Conservation (phyloP, 2,113 vertebrate genomes). For the Petromus typicus region DNA sequence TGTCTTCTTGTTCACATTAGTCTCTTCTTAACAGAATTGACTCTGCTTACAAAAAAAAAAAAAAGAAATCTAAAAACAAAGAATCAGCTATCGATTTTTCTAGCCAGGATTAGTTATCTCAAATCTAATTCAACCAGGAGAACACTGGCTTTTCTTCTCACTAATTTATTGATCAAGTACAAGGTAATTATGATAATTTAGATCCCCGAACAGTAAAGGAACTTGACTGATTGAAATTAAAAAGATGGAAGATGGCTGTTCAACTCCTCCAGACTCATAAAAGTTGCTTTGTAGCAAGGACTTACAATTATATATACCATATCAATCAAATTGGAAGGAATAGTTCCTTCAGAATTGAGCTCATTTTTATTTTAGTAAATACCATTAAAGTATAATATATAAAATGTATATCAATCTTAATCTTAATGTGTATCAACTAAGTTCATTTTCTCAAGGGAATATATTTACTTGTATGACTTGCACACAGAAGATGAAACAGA, state of each 20-base stretch:
- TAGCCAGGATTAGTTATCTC: neutral
- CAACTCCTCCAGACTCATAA: neutral
- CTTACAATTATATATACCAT: neutral
- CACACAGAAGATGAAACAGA: neutral
- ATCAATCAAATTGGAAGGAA: neutral
- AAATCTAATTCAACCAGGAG: neutral
- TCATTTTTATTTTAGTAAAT: neutral
- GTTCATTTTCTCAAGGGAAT: neutral
- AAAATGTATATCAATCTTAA: neutral
- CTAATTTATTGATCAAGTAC: slow-evolving; percentile 34
- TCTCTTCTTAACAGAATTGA: neutral
- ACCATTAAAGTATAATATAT: neutral
- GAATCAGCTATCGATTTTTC: neutral
- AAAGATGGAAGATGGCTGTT: neutral
- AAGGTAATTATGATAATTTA: neutral
- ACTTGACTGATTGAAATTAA: neutral
- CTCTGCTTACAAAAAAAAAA: neutral
- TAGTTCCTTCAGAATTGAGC: neutral
- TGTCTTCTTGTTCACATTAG: neutral
- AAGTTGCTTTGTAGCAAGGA: neutral
- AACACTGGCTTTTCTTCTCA: neutral
- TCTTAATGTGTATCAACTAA: neutral
- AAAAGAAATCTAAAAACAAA: neutral
- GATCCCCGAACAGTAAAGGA: neutral
- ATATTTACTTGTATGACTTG: neutral